Evolutionary conservation across 23 tunicate species (phyloP).

Genomic region (Styela plicata): DNA sequence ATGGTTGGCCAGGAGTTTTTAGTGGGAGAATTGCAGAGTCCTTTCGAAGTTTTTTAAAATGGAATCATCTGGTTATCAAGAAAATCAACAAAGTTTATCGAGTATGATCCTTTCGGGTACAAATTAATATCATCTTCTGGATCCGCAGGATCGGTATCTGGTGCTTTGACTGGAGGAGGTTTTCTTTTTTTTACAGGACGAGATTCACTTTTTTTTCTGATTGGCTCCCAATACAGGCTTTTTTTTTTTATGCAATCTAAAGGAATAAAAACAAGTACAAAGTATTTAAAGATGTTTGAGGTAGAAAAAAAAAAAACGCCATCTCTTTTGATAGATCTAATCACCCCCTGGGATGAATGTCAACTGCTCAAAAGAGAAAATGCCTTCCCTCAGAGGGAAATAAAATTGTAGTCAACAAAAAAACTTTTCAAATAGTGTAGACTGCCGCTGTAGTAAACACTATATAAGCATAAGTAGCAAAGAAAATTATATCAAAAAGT

Average conservation of each 20-base stretch:
- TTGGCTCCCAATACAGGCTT: conserved; percentile 19
- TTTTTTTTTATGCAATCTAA: conserved; percentile 6
- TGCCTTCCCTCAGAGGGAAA: no score
- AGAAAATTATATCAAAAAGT: no score
- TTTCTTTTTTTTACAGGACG: background rate
- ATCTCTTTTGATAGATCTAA: no score
- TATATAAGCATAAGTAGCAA: no score
- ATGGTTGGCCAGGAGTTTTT: background rate
- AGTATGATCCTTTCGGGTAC: conserved; percentile 22
- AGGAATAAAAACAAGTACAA: no score
- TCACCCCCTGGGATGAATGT: no score
- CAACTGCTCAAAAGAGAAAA: no score
- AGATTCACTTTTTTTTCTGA: background rate
- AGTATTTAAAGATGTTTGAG: no score
- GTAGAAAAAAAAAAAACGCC: no score
- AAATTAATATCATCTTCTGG: conserved; percentile 9
- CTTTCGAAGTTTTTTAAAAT: conserved; percentile 22
- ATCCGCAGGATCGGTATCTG: background rate
- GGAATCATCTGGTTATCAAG: conserved; percentile 6
- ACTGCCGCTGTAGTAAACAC: no score
- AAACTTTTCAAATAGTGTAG: no score
- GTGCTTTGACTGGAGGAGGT: background rate
- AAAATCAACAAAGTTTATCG: conserved; percentile 18
- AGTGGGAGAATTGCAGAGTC: conserved; percentile 20
- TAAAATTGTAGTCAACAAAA: no score